These are phyloP conservation scores for Melanogrammus aeglefinus DNA, from an alignment of 2,797 vertebrate genomes.

Conservation along the genomic window DNA sequence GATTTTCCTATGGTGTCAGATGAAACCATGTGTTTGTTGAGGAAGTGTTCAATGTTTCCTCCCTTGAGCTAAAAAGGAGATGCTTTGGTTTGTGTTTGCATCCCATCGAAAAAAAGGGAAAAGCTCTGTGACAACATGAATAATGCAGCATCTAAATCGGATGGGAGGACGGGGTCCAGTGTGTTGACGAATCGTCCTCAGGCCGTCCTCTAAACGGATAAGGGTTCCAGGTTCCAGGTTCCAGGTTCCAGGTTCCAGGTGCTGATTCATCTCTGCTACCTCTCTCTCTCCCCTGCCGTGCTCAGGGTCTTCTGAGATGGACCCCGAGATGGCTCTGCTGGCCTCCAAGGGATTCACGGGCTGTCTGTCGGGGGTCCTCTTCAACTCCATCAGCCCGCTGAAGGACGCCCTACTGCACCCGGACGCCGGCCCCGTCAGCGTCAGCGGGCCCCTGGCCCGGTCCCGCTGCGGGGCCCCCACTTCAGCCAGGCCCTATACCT, in stretches of 20 bases:
- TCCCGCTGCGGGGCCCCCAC: slow-evolving; percentile 81
- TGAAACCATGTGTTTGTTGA: not conserved
- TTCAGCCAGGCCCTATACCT: slow-evolving; percentile 74
- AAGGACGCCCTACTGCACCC: slow-evolving; percentile 83
- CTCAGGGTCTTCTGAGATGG: slow-evolving; percentile 75
- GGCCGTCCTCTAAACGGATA: too few relatives aligned
- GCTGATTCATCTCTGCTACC: not conserved
- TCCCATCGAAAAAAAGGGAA: too few relatives aligned
- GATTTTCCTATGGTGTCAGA: not conserved
- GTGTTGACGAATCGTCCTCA: too few relatives aligned
- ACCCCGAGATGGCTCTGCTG: slow-evolving; percentile 77
- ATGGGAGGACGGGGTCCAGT: too few relatives aligned
- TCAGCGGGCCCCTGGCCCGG: slow-evolving; percentile 78
- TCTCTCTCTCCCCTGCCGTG: not conserved
- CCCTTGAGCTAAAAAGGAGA: too few relatives aligned
- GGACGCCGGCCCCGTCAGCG: slow-evolving; percentile 69
- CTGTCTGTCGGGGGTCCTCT: slow-evolving; percentile 88
- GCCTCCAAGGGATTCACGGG: slow-evolving; percentile 85
- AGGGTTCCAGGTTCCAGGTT: too few relatives aligned
- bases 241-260: too few relatives aligned
- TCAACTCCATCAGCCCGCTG: slow-evolving; percentile 87
- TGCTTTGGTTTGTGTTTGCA: too few relatives aligned
- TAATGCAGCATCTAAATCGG: too few relatives aligned
- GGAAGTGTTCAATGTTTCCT: too few relatives aligned
- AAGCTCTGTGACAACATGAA: too few relatives aligned